These are phyloP conservation scores for Calameuta idolon DNA, from an alignment of 2,888 invertebrate genomes.

Conservation along the genomic window DNA sequence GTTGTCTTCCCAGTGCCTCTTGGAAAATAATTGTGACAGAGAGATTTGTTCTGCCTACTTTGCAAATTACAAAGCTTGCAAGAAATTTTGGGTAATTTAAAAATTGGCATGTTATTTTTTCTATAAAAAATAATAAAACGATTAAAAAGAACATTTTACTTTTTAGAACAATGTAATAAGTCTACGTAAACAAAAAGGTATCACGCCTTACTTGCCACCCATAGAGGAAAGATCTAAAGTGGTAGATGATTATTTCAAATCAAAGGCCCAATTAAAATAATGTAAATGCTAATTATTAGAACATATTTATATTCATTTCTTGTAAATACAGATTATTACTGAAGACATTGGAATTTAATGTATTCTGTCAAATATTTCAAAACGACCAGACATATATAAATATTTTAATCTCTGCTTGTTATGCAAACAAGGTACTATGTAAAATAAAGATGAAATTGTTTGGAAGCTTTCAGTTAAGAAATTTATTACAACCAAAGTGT, in stretches of 20 bases:
- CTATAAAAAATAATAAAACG: no score
- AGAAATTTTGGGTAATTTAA: constrained; percentile 82
- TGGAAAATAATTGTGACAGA: constrained; percentile 76
- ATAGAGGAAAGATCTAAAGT: constrained; percentile 77
- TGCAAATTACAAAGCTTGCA: constrained; percentile 83
- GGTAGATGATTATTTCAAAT: constrained; percentile 73
- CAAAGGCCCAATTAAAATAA: no score
- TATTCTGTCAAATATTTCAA: no score
- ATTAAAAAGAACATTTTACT: no score
- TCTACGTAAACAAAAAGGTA: constrained; percentile 74
- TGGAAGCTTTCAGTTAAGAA: no score
- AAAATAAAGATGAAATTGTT: no score
- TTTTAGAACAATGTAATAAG: constrained; percentile 72
- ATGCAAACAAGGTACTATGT: no score
- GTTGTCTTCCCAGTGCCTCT: constrained; percentile 78
- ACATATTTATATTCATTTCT: constrained; percentile 21
- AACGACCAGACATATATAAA: constrained; percentile 16
- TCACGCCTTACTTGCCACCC: constrained; percentile 77
- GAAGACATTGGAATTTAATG: no score
- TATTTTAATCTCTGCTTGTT: background rate
- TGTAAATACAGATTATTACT: no score
- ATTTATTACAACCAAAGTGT: no score
- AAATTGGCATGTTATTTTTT: no score
- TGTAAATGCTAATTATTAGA: constrained; percentile 15
- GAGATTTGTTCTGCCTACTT: constrained; percentile 77